phyloP scores from a whole-genome alignment of 2,113 vertebrate species.

The Pseudorasbora parva region DNA sequence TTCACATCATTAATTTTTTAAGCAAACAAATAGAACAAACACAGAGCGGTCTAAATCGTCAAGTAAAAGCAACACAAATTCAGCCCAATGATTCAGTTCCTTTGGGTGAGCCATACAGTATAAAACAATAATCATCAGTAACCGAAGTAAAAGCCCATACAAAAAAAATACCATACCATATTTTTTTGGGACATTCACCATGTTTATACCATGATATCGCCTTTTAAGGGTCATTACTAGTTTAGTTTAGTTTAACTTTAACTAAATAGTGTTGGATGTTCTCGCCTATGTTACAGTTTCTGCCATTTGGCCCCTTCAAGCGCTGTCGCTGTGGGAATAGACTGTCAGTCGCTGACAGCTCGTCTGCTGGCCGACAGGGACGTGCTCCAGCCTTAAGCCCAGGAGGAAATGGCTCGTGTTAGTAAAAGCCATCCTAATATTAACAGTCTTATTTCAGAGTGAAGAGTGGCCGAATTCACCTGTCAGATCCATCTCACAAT shows the following conservation, averaged over 20 bases:
- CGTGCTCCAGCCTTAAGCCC: constrained; percentile 17
- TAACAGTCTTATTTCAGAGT: constrained; percentile 32
- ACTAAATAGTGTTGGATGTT: constrained; percentile 10
- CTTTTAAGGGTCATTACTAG: background rate
- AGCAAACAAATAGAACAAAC: constrained; percentile 9
- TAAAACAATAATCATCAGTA: background rate
- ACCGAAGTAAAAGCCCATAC: background rate
- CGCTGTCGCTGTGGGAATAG: constrained; percentile 14
- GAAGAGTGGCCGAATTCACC: constrained; percentile 37
- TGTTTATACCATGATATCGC: background rate
- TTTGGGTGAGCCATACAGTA: background rate
- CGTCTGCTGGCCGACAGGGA: constrained; percentile 18
- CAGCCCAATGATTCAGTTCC: background rate
- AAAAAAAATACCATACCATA: background rate
- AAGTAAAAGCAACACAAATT: background rate
- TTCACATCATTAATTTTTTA: constrained; percentile 11
- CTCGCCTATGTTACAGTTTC: background rate
- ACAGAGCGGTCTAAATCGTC: background rate
- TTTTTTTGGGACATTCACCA: background rate
- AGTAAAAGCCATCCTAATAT: constrained; percentile 29
- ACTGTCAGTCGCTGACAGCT: constrained; percentile 40
- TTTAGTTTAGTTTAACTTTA: background rate
- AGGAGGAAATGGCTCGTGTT: constrained; percentile 27
- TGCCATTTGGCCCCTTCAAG: constrained; percentile 10
- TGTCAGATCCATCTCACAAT: constrained; percentile 37